phyloP scores from a whole-genome alignment of 2,797 vertebrate species.

The Cryptoprocta ferox region DNA sequence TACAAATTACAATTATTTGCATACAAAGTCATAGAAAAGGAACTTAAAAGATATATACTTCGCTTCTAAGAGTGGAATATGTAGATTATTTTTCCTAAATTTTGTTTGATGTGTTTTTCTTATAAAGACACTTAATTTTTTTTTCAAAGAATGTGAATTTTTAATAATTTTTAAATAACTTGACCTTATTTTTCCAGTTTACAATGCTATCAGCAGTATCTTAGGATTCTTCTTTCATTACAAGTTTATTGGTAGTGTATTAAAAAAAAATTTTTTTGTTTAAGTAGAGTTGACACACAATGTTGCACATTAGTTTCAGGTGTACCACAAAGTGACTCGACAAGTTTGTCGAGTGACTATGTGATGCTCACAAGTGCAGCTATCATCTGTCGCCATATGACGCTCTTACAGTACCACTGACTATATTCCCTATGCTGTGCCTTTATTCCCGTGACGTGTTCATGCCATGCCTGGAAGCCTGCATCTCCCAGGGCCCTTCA shows the following conservation, averaged over 20 bases:
- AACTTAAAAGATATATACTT: not conserved
- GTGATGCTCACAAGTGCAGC: not conserved
- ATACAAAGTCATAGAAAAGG: not conserved
- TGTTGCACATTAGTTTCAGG: not conserved
- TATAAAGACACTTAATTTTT: not conserved
- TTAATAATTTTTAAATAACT: constrained; percentile 60
- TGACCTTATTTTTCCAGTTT: constrained; percentile 42
- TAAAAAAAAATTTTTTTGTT: not conserved
- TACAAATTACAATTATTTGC: not conserved
- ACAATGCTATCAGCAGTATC: not conserved
- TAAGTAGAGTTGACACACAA: not conserved
- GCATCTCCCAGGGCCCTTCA: not conserved
- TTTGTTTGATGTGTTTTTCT: not conserved
- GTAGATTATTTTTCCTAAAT: not conserved
- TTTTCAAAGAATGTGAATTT: constrained; percentile 31
- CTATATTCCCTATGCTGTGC: not conserved
- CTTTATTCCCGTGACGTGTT: not conserved
- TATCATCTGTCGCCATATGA: not conserved
- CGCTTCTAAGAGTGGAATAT: not conserved
- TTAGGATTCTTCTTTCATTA: constrained; percentile 29
- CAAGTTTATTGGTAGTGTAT: not conserved
- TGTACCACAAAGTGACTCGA: not conserved
- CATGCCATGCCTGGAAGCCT: not conserved
- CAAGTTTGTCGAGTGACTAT: not conserved
- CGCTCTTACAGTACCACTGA: not conserved